These are phyloP conservation scores for Ctenoplectra terminalis DNA, from an alignment of 1,140 invertebrate species.

Conservation along the genomic window DNA sequence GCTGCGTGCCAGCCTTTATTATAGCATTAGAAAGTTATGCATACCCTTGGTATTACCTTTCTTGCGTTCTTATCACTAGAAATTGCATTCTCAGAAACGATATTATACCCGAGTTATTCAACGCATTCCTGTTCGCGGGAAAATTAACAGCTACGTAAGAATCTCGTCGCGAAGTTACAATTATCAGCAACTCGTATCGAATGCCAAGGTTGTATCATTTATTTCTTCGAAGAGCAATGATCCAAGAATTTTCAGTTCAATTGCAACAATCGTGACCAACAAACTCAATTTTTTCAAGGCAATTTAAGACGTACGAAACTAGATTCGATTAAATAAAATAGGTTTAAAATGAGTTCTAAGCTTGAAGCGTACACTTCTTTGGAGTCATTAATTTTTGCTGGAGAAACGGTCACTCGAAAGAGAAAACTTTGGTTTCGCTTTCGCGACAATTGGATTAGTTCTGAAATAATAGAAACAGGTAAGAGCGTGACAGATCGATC, in stretches of 20 bases:
- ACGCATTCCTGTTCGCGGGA: conserved; percentile 11
- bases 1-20: conserved; percentile 9
- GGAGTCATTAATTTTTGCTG: background rate
- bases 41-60: background rate
- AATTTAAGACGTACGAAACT: background rate
- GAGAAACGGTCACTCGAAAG: background rate
- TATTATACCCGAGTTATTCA: conserved; percentile 8
- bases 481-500: conserved; percentile 9
- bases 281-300: background rate
- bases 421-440: conserved; percentile 32
- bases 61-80: conserved; percentile 4
- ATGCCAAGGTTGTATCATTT: conserved; percentile 22
- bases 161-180: conserved; percentile 6
- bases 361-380: background rate
- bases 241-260: conserved; percentile 13
- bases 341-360: too few relatives aligned
- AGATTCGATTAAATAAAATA: background rate
- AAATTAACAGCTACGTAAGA: conserved; percentile 5
- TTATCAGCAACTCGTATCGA: conserved; percentile 5
- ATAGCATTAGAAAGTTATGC: conserved; percentile 35
- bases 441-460: conserved; percentile 42
- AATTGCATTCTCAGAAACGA: conserved; percentile 36
- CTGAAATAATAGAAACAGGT: conserved; percentile 33
- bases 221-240: background rate
- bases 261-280: background rate